phyloP scores from a whole-genome alignment of 2,888 invertebrate species.

The Pheosia tremula region DNA sequence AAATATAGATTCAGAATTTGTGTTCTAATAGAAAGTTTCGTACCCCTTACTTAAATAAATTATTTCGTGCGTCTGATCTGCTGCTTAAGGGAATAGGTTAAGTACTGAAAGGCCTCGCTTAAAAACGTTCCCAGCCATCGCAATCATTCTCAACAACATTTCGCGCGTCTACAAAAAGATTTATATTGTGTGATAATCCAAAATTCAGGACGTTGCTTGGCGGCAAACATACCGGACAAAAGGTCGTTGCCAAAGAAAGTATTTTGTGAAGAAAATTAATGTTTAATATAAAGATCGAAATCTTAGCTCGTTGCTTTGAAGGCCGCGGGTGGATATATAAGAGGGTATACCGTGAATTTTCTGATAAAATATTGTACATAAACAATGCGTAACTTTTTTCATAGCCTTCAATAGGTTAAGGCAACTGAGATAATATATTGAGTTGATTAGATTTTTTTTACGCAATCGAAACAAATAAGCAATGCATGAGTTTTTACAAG shows the following conservation, averaged over 20 bases:
- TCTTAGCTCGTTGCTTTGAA: conserved; percentile 41
- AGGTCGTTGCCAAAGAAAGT: conserved; percentile 43
- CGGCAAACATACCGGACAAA: conserved; percentile 49
- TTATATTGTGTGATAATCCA: conserved; percentile 47
- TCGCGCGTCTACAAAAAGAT: conserved; percentile 38
- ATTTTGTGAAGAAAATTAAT: conserved; percentile 54
- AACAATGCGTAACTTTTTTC: conserved; percentile 29
- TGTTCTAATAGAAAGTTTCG: no score
- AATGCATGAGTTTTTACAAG: neutral
- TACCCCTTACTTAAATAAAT: neutral
- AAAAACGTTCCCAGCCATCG: conserved; percentile 21
- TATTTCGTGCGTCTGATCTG: conserved; percentile 6
- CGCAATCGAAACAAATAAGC: neutral
- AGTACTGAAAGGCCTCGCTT: neutral
- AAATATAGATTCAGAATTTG: no score
- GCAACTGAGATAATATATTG: neutral
- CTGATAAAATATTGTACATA: conserved; percentile 36
- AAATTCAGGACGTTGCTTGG: conserved; percentile 39
- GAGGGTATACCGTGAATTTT: conserved; percentile 35
- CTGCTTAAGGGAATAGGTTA: conserved; percentile 10
- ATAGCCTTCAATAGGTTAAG: conserved; percentile 6
- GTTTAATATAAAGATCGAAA: conserved; percentile 51
- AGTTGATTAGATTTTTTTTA: conserved; percentile 1
- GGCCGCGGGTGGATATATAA: conserved; percentile 38
- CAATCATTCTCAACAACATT: conserved; percentile 30